Evolutionary conservation across 2,888 invertebrate species (phyloP).

Genomic region (Tenthredo amoena): DNA sequence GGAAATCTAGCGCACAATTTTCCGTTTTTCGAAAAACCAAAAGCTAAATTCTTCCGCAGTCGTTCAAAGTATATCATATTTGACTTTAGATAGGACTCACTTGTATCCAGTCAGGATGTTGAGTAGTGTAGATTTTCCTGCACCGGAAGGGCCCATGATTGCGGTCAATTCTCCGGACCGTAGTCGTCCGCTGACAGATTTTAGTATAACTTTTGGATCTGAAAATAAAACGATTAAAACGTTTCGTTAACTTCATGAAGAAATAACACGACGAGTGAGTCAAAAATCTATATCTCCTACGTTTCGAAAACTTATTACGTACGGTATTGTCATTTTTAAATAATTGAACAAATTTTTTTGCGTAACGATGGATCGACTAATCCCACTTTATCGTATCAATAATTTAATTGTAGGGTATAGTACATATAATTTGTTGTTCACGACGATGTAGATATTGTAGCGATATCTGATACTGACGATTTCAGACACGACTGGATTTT

Average conservation of each 20-base stretch:
- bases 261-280: too few relatives aligned
- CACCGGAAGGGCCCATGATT: conserved; percentile 98
- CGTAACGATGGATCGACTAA: background rate
- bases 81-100: conserved; percentile 81
- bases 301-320: background rate
- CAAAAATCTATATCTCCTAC: background rate
- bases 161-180: conserved; percentile 95
- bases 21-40: too few relatives aligned
- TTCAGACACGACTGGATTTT: background rate
- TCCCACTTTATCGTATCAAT: background rate
- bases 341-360: background rate
- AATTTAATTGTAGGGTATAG: background rate
- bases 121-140: conserved; percentile 95
- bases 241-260: background rate
- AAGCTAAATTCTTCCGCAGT: too few relatives aligned
- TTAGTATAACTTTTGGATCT: conserved; percentile 93
- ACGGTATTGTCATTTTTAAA: background rate
- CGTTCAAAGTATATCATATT: background rate
- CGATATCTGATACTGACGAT: background rate
- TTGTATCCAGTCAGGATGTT: conserved; percentile 97
- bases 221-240: conserved; percentile 69
- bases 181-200: conserved; percentile 93
- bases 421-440: background rate
- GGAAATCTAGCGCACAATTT: too few relatives aligned
- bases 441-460: background rate